Evolutionary conservation across 2,888 invertebrate genomes (phyloP).

Genomic region (Dryomyza anilis): DNA sequence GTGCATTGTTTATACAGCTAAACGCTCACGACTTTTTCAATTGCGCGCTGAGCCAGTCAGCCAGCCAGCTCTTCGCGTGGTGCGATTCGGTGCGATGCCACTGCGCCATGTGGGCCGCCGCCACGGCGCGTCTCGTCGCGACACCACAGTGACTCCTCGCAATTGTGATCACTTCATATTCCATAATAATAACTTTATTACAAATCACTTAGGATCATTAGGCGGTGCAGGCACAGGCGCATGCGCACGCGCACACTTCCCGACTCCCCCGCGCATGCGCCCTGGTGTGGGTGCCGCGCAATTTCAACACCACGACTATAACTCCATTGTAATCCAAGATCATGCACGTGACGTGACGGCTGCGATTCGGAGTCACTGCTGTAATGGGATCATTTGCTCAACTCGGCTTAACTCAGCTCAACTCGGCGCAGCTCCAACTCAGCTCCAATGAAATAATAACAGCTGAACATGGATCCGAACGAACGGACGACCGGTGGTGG

Average conservation of each 20-base stretch:
- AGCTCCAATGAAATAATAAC: no score
- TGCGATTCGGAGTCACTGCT: constrained; percentile 34
- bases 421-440: no score
- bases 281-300: neutral
- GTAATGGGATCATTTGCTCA: constrained; percentile 40
- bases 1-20: neutral
- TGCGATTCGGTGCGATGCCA: no score
- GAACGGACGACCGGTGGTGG: no score
- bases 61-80: neutral
- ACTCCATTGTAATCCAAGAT: constrained; percentile 37
- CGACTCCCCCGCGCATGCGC: neutral
- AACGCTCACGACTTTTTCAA: constrained; percentile 38
- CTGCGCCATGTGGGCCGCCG: neutral
- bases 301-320: constrained; percentile 12
- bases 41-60: constrained; percentile 27
- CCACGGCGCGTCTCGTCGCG: neutral
- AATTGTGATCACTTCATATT: constrained; percentile 24
- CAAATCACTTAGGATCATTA: constrained; percentile 41
- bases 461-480: no score
- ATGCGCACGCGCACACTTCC: constrained; percentile 22
- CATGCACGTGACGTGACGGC: constrained; percentile 41
- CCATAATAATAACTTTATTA: constrained; percentile 40
- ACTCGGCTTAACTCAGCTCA: no score
- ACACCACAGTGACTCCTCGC: neutral
- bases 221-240: constrained; percentile 21